Evolutionary conservation across 53 echinoderm and acorn worm species (phyloP), one percentile per base, ranked within the genome.

Genomic region (Henricia sp.): DNA sequence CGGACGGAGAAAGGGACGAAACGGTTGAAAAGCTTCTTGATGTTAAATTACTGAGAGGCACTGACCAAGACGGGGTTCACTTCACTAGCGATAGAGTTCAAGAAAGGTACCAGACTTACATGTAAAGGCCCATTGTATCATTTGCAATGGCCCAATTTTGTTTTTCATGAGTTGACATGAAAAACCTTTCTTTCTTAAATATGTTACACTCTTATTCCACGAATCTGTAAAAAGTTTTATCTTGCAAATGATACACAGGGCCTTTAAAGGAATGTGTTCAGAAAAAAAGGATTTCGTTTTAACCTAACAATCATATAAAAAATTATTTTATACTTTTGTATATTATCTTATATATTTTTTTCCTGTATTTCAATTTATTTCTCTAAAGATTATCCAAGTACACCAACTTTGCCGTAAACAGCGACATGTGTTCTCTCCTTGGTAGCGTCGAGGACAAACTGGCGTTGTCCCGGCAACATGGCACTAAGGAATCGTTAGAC

Each of bases 401-500:
- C 92, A 89, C 77, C 59, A 88, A 90, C 43, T 94, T 94, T 69
- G 42, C 77, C 40, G 75, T 89, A 33, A 92, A 83, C 46, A 63
- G 83, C 4, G 82, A 94, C 65, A 87, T 93, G 84, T 72, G 77
- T 33, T 52, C 82, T 26, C 77, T 94, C 82, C 87, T 96, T 1
- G 94, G 96, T 32, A 43, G 60, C 1, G 60, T 85, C 4, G 92
- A 94, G 27, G 96, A 90, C 73, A 96, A 96, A 72, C 65, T 94
- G 67, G 86, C 44, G 3, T 86, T 96, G 23, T 90, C 94, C 23
- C 60, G 94, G 37, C 96, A 96, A 56, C 96, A 96, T 50, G 96
- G 96, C 21, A 87, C 89, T 67, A 74, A 77, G 63, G 92, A 90
- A n/a, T 87, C 89, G 34, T 84, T 96, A 1, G 94, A 96, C 42